These are phyloP conservation scores for Illadopsis cleaveri DNA, from an alignment of 2,113 vertebrate species.

Conservation along the genomic window DNA sequence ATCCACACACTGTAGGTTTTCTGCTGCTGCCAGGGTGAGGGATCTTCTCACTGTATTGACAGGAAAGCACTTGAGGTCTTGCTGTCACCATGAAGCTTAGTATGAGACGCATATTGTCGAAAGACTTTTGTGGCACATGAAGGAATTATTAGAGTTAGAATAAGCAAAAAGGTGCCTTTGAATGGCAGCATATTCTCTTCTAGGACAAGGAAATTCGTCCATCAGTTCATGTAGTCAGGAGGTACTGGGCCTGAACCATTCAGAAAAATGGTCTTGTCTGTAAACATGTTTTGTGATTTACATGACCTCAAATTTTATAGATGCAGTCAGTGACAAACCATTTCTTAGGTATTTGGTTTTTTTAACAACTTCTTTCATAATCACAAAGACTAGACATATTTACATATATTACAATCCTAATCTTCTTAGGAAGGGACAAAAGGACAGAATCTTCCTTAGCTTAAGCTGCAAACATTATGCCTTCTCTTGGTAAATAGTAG, in stretches of 20 bases:
- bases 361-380: not conserved
- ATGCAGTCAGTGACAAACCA: not conserved
- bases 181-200: not conserved
- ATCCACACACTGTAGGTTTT: not conserved
- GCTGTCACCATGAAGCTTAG: not conserved
- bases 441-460: not conserved
- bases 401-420: not conserved
- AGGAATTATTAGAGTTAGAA: not conserved
- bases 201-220: not conserved
- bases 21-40: not conserved
- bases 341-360: not conserved
- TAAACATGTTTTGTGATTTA: not conserved
- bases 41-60: not conserved
- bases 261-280: not conserved
- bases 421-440: not conserved
- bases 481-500: not conserved
- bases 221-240: not conserved
- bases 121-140: fast-evolving
- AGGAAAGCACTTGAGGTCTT: not conserved
- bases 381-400: not conserved
- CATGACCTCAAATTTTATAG: not conserved
- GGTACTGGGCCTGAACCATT: not conserved
- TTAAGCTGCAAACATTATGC: not conserved
- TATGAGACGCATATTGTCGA: not conserved
- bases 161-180: not conserved